Evolutionary conservation across 2,888 invertebrate genomes (phyloP), one percentile per base, ranked within the genome.

Genomic region (Tolmerus cingulatus): DNA sequence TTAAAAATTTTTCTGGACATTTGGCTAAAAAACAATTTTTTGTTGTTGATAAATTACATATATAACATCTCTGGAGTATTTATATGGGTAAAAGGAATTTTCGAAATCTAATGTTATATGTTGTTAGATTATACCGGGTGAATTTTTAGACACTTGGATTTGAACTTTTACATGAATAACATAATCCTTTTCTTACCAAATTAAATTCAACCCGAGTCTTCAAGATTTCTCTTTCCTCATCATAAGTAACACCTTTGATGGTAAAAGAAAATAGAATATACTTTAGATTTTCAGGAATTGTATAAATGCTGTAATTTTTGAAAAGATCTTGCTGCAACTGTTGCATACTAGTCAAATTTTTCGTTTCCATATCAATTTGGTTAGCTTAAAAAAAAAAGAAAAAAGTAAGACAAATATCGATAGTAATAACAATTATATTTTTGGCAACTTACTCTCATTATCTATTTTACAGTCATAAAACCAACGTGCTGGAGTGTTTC

Each of bases 401-500:
- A 23, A 27, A 12, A 40, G 1, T 1, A 1, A 40, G 12, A 12
- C 12, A 23, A 85, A 46, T 40, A 57, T 19, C 34, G 27, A 43
- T 77, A 7, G 43, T 43, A 5, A 40, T 37, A 14, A 74, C 43
- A 27, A 14, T 12, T 34, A 37, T 19, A 23, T 46, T 74, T 23
- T 37, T 76, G 1, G 1, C 5, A 37, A 76, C 90, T 90, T 40
- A 90, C 90, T 88, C 74, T 90, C 91, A 40, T 91, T 91, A 89
- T 92, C 92, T 16, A 91, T 91, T 77, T 90, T 88, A 89, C 96
- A 96, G 90, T 96, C 95, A 89, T 95, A 96, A 86, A 94, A 93
- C 93, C 96, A 96, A 90, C 95, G 95, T 0, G 95, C 95, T 89
- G 95, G 94, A 0, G 95, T 94, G 0, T 94, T 93, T 5, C 93